These are phyloP conservation scores for Herpetotheres cachinnans DNA, from an alignment of 2,113 vertebrate genomes.

Conservation along the genomic window DNA sequence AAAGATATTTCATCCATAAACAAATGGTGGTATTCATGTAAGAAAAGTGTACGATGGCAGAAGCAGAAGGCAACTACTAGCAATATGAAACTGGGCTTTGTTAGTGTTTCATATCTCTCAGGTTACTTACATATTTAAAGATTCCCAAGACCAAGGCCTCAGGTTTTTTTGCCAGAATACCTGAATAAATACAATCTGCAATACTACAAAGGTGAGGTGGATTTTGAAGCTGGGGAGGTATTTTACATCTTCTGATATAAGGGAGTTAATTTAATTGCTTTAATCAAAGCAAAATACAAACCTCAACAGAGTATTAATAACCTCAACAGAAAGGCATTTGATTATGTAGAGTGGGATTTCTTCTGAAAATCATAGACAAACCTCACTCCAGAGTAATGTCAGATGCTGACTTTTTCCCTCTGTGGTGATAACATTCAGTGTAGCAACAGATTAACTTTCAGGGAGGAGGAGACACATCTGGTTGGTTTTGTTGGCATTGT, in stretches of 20 bases:
- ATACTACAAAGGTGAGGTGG: not conserved
- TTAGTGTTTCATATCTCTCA: not conserved
- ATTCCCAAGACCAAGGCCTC: not conserved
- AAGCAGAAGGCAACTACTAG: not conserved
- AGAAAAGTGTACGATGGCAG: not conserved
- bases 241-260: not conserved
- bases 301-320: not conserved
- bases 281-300: constrained; percentile 5
- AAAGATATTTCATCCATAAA: not conserved
- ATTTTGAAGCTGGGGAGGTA: not conserved
- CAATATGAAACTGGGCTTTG: not conserved
- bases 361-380: not conserved
- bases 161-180: not conserved
- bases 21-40: not conserved
- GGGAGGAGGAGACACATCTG: not conserved
- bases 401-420: not conserved
- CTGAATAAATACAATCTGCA: not conserved
- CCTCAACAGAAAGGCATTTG: not conserved
- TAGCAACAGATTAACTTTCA: not conserved
- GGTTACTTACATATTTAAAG: not conserved
- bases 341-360: not conserved
- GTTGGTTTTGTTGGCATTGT: not conserved
- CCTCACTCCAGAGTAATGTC: not conserved
- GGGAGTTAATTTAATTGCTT: not conserved
- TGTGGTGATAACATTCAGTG: not conserved